Evolutionary conservation across 2,797 vertebrate genomes (phyloP).

Genomic region (Bradypodion pumilum): DNA sequence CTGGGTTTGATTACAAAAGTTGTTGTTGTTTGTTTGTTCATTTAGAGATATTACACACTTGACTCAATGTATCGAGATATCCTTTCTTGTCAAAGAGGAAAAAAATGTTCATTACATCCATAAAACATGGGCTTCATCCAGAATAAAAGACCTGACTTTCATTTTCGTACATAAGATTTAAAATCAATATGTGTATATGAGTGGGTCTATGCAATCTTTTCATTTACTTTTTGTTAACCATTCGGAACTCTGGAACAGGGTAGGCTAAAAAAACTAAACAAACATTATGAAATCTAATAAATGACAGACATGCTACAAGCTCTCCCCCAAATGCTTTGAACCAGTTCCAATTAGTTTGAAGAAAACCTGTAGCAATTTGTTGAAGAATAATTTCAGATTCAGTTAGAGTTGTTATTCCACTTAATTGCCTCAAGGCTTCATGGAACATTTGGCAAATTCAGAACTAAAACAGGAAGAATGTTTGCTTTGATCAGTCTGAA

Average conservation of each 20-base stretch:
- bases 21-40: too few relatives aligned
- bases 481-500: slow-evolving; percentile 41
- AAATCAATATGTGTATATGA: background rate
- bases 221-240: background rate
- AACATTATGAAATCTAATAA: slow-evolving; percentile 19
- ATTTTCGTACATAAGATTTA: background rate
- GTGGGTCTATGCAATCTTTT: background rate
- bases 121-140: background rate
- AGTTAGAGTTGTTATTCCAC: slow-evolving; percentile 14
- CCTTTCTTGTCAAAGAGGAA: too few relatives aligned
- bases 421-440: slow-evolving; percentile 23
- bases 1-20: too few relatives aligned
- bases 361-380: slow-evolving; percentile 24
- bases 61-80: too few relatives aligned
- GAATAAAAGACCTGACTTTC: background rate
- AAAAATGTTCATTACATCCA: too few relatives aligned
- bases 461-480: background rate
- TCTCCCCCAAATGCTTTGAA: slow-evolving; percentile 3
- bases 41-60: too few relatives aligned
- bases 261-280: slow-evolving; percentile 19
- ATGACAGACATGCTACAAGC: background rate
- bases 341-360: slow-evolving; percentile 21
- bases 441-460: slow-evolving; percentile 24
- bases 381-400: slow-evolving; percentile 48
- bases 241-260: background rate